Evolutionary conservation across 2,113 vertebrate species (phyloP), one percentile per base, ranked within the genome.

Genomic region (Ammodytes marinus): DNA sequence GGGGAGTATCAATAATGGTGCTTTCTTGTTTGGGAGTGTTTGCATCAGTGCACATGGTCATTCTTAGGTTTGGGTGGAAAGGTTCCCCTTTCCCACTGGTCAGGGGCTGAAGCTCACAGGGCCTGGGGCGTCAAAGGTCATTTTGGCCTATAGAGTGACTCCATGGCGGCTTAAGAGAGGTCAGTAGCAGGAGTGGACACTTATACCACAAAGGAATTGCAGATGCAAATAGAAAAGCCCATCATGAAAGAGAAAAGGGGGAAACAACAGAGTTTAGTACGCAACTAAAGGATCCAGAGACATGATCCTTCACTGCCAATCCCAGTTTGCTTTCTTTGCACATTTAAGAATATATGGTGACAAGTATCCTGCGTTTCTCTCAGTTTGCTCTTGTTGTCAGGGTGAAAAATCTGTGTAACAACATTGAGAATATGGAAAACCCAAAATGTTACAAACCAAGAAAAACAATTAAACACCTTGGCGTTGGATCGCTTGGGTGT

Each of bases 1-100:
- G 19, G 58, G 39, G 46, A 74, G 54, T 74, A 35, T 76, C 37
- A 70, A 35, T 69, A 58, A 74, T 74, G 57, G 40, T 55, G 15
- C 55, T 17, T 49, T 19, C 19, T 58, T 47, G 55, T 45, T 27
- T 70, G 67, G 67, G 14, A 47, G 58, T 52, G 19, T 74, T 37
- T n/a, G 15, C 55, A 64, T 2, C 2, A 4, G 3, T 15, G 40
- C 12, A 40, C 15, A 14, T 77, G 52, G 37, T 17, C 57, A 65
- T 52, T 85, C 66, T 85, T 77, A 17, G n/a, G 57, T 66, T 64
- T 37, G 0, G 14, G 69, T 57, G 35, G 19, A 69, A 77, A 77
- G 71, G 72, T 55, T 76, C 66, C 71, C 80, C 79, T 92, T 93
- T 93, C 93, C 87, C 91, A 93, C 91, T 93, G 88, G 83, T 81